phyloP scores from a whole-genome alignment of 2,113 vertebrate genomes.

The Gavia stellata region DNA sequence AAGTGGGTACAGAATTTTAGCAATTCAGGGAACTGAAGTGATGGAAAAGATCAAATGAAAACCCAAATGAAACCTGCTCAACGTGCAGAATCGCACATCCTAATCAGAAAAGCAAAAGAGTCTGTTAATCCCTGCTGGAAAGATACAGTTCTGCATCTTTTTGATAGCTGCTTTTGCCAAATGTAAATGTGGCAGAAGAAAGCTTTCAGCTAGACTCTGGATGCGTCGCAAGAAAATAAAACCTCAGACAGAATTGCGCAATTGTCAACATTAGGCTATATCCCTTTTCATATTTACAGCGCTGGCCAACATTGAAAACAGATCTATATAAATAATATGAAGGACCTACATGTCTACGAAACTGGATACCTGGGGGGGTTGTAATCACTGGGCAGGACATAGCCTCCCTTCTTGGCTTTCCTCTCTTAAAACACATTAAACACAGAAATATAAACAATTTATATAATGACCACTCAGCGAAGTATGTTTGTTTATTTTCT shows the following conservation, averaged over 20 bases:
- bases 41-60: neutral
- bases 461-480: neutral
- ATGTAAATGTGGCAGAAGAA: neutral
- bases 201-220: neutral
- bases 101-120: neutral
- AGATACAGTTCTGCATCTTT: neutral
- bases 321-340: neutral
- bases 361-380: neutral
- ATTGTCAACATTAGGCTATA: neutral
- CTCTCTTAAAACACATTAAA: neutral
- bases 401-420: neutral
- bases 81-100: too few species aligned
- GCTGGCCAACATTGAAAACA: neutral
- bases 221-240: neutral
- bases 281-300: neutral
- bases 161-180: neutral
- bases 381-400: neutral
- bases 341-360: neutral
- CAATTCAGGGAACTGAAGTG: neutral
- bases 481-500: neutral
- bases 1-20: neutral
- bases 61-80: neutral
- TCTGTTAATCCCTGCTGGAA: neutral
- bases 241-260: neutral
- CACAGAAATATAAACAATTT: neutral